phyloP scores from a whole-genome alignment of 92 coral and sea anemone genomes.

The Parazoanthus swiftii region DNA sequence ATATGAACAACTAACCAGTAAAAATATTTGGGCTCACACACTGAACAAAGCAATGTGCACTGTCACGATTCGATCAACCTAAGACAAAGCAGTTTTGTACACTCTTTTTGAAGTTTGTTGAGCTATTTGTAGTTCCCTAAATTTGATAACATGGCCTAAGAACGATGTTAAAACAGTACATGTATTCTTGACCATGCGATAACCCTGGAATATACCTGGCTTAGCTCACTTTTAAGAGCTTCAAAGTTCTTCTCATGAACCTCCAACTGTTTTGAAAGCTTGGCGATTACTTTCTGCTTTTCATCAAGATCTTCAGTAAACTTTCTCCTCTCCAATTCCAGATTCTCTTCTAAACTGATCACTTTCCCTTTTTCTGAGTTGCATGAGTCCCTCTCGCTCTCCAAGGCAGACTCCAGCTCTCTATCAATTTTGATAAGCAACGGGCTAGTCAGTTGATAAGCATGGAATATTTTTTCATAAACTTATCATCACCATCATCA shows the following conservation, averaged over 20 bases:
- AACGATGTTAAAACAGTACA: too few relatives aligned
- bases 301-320: slow-evolving; percentile 68
- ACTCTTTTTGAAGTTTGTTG: too few relatives aligned
- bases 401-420: slow-evolving; percentile 80
- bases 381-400: slow-evolving; percentile 68
- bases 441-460: too few relatives aligned
- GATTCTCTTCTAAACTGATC: slow-evolving; percentile 65
- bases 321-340: slow-evolving; percentile 61
- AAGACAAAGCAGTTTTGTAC: too few relatives aligned
- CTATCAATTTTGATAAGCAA: slow-evolving; percentile 37
- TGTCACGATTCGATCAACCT: too few relatives aligned
- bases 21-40: too few relatives aligned
- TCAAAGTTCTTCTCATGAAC: slow-evolving; percentile 96
- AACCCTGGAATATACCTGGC: slow-evolving; percentile 56
- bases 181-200: too few relatives aligned
- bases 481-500: neutral
- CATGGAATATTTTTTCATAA: too few relatives aligned
- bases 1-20: too few relatives aligned
- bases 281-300: slow-evolving; percentile 77
- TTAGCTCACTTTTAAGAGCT: slow-evolving; percentile 82
- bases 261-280: slow-evolving; percentile 89
- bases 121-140: too few relatives aligned
- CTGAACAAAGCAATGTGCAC: too few relatives aligned
- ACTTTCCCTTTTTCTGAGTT: slow-evolving; percentile 66
- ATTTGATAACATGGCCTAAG: too few relatives aligned